Base-by-base conservation (phyloP, 1,140 invertebrate genomes). In the Glossosoma conforme region DNA sequence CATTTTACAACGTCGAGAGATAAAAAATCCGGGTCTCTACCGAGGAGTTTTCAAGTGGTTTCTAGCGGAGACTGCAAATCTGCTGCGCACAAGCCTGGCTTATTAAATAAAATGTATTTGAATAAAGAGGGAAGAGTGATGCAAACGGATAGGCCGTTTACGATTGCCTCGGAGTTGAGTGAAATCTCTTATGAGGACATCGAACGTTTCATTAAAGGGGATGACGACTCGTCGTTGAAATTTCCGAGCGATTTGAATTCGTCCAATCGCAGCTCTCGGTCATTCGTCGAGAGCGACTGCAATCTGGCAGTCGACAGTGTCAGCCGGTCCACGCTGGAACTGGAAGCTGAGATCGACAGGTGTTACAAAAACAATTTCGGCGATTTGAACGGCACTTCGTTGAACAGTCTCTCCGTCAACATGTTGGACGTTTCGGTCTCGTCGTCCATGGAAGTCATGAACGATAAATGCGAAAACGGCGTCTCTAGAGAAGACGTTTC, bases 11-110 rank as follows among this genome's bases (percentile, higher is more conserved):
- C 73, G 25, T 68, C 70, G 8, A 64, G 70, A 56, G 69, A 72
- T 38, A 74, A 70, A 60, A 90, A 90, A 64, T 82, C 84, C 30
- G 88, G 86, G 14, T 89, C 87, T 0, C 62, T 91, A 25, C 87
- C 88, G 0, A 74, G 87, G 43, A 88, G 86, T 58, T 89, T 90
- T 60, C 83, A 85, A 66, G 65, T 83, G 32, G 72, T 71, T 10
- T 77, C 65, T 52, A 75, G 58, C 59, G 66, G 57, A 47, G 64
- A 58, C 48, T 72, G 67, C 52, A 65, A 66, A 32, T 65, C 59
- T 54, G 62, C 60, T 59, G 53, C 67, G 42, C 71, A 63, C 50
- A 75, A 73, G 63, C 69, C 74, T 21, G 71, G 72, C 33, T 62
- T 62, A 42, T 68, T 65, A 36, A 68, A 68, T 44, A 76, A 77